A percentile compares a stretch with the other conserved stretches of the same genome.
These are phyloP conservation scores for Phycodurus eques DNA, from an alignment of 2,113 vertebrate species.

Conservation along the genomic window DNA sequence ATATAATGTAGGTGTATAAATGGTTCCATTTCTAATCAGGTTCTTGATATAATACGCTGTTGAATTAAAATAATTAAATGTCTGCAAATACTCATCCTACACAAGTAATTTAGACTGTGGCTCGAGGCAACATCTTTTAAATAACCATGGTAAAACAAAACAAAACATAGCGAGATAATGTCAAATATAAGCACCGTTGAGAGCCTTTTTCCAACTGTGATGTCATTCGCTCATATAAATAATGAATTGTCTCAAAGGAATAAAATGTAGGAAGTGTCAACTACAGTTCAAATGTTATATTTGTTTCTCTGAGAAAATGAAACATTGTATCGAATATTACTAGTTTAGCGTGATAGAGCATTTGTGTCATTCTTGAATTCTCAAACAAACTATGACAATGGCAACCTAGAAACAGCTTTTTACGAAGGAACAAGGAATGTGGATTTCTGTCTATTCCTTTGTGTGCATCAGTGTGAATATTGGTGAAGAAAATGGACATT, in stretches of 20 bases:
- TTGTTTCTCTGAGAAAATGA: constrained; percentile 35
- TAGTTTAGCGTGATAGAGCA: neutral
- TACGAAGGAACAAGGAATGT: neutral
- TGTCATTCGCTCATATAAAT: constrained; percentile 53
- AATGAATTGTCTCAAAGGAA: constrained; percentile 50
- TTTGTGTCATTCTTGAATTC: neutral
- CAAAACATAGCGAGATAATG: neutral
- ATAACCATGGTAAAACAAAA: neutral
- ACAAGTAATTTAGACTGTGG: neutral
- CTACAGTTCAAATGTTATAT: constrained; percentile 22
- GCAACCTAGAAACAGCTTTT: neutral
- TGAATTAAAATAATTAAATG: neutral
- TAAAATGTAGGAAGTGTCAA: constrained; percentile 33
- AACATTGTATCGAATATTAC: neutral
- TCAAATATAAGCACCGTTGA: constrained; percentile 24
- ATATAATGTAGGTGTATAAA: neutral
- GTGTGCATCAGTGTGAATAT: constrained; percentile 12
- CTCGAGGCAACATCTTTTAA: neutral
- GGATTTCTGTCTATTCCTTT: neutral
- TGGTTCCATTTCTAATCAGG: neutral
- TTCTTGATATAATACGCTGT: neutral
- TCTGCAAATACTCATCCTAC: neutral
- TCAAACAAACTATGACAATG: neutral
- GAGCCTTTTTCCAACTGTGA: constrained; percentile 19
- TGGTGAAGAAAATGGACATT: constrained; percentile 11